Percentiles rank a stretch among this genome's conserved stretches.
These are phyloP conservation scores for Eristalis arbustorum DNA, from an alignment of 2,888 invertebrate genomes.

Conservation along the genomic window DNA sequence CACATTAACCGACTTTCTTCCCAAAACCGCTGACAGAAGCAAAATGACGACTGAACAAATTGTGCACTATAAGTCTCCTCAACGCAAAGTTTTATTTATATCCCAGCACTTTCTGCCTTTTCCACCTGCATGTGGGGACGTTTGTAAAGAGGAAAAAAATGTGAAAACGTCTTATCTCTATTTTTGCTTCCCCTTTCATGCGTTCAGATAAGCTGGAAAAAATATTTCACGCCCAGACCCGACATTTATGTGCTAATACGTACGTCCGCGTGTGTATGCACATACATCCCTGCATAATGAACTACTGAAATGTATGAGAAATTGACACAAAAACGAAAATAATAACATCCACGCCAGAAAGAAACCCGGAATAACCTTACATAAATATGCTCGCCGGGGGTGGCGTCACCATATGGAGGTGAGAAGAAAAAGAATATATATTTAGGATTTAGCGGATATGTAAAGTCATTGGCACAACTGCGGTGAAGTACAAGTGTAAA, in stretches of 20 bases:
- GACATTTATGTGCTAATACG: slow-evolving; percentile 22
- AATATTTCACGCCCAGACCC: slow-evolving; percentile 28
- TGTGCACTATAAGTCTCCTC: neutral
- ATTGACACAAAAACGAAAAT: slow-evolving; percentile 16
- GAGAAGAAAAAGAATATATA: neutral
- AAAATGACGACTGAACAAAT: neutral
- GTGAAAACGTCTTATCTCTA: neutral
- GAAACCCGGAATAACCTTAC: neutral
- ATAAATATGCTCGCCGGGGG: slow-evolving; percentile 10
- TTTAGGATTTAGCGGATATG: slow-evolving; percentile 26
- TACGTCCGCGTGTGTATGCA: neutral
- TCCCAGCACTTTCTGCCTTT: neutral
- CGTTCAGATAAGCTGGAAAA: slow-evolving; percentile 25
- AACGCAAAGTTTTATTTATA: neutral
- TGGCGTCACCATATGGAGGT: slow-evolving; percentile 10
- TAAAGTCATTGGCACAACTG: slow-evolving; percentile 49
- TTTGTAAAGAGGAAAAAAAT: neutral
- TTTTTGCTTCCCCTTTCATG: neutral
- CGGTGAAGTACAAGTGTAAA: slow-evolving; percentile 26
- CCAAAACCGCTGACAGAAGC: neutral
- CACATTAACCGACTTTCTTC: neutral
- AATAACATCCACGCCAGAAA: slow-evolving; percentile 1
- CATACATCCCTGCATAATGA: slow-evolving; percentile 18
- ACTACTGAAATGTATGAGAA: slow-evolving; percentile 33
- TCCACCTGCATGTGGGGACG: neutral